Conservation (phyloP, 35 echinoderm and acorn worm genomes). For the Apostichopus parvimensis region DNA sequence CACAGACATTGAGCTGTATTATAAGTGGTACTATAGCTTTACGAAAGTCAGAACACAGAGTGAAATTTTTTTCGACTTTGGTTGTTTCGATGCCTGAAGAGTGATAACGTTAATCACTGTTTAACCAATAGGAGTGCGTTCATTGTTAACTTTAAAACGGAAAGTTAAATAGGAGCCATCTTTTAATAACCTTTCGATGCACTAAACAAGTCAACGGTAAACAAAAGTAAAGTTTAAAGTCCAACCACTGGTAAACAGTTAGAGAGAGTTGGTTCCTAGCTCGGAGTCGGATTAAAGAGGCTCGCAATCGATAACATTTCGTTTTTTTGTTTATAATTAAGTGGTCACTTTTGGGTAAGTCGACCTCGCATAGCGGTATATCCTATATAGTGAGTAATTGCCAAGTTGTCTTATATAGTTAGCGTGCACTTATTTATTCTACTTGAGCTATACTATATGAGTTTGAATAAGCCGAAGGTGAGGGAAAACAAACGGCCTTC, state of each 20-base stretch:
- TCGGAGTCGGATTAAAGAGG: slow-evolving; percentile 17
- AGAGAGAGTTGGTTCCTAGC: slow-evolving; percentile 56
- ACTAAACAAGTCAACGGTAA: slow-evolving; percentile 48
- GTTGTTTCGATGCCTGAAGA: not conserved
- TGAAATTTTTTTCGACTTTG: slow-evolving; percentile 52
- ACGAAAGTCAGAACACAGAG: slow-evolving; percentile 39
- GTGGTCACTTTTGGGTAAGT: no score
- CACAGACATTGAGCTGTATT: not conserved
- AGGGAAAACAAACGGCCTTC: no score
- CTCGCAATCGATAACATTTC: not conserved
- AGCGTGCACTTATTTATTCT: no score
- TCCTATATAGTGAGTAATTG: no score
- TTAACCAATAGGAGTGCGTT: slow-evolving; percentile 18
- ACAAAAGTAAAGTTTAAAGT: slow-evolving; percentile 55
- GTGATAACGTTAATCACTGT: slow-evolving; percentile 45
- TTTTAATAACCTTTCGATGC: slow-evolving; percentile 59
- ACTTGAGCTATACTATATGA: no score
- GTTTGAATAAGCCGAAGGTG: no score
- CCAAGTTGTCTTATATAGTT: no score
- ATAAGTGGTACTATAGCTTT: not conserved
- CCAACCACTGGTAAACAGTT: slow-evolving; percentile 41
- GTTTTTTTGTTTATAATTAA: not conserved
- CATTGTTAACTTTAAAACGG: slow-evolving; percentile 50
- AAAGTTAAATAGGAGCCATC: slow-evolving; percentile 57
- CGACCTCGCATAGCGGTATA: no score